phyloP scores from a whole-genome alignment of 2,797 vertebrate genomes.

The Notoglanidium macrostoma region DNA sequence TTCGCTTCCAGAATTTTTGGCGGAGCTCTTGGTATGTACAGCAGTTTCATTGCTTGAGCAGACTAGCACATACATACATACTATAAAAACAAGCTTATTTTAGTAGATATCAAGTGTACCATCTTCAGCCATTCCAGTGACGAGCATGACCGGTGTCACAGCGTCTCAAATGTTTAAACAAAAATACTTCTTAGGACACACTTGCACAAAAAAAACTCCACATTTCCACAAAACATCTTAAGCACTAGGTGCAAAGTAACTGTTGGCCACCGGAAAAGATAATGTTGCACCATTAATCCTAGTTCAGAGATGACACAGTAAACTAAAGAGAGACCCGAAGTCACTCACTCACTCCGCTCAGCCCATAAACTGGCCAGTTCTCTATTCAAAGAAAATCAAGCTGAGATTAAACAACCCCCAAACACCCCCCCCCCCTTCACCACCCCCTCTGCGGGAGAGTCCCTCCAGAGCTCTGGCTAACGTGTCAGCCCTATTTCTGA shows the following conservation, averaged over 20 bases:
- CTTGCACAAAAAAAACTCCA: not conserved
- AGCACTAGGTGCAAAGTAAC: not conserved
- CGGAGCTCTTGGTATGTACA: conserved; percentile 69
- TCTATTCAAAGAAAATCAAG: conserved; percentile 76
- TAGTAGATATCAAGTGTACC: conserved; percentile 59
- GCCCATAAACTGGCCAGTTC: conserved; percentile 49
- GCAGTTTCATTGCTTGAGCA: conserved; percentile 59
- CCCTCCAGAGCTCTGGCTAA: conserved; percentile 54
- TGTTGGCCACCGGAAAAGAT: conserved; percentile 34
- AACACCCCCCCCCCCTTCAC: conserved; percentile 13
- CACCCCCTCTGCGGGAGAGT: conserved; percentile 62
- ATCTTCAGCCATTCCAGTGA: conserved; percentile 50
- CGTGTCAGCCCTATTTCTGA: conserved; percentile 81
- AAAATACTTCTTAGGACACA: not conserved
- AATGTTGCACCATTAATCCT: conserved; percentile 62
- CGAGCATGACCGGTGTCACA: conserved; percentile 44
- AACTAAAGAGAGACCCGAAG: not conserved
- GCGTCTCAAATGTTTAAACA: not conserved
- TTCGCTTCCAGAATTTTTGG: conserved; percentile 54
- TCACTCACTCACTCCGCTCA: not conserved
- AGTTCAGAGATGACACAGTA: conserved; percentile 5
- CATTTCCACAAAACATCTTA: not conserved
- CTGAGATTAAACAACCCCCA: conserved; percentile 62
- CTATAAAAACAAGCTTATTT: conserved; percentile 61
- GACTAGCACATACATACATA: conserved; percentile 60